These are phyloP conservation scores for Sparidentex hasta DNA, from an alignment of 2,797 vertebrate species.

Conservation along the genomic window DNA sequence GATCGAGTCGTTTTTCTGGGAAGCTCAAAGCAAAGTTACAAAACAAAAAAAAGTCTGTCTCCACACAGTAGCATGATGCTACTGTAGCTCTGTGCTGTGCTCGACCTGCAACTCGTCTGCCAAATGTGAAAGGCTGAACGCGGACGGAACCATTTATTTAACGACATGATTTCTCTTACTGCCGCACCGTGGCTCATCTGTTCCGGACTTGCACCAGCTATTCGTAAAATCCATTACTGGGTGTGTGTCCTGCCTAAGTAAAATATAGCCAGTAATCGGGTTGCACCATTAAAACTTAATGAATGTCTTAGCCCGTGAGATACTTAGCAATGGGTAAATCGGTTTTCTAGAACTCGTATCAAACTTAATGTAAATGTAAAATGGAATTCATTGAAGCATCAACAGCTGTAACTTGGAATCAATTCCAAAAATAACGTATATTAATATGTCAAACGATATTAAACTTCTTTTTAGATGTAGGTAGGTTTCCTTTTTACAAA, in stretches of 20 bases:
- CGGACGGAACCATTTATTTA: constrained; percentile 4
- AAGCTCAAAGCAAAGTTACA: constrained; percentile 22
- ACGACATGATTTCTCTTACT: neutral
- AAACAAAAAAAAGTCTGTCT: constrained; percentile 2
- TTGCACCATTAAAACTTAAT: constrained; percentile 42
- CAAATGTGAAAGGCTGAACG: constrained; percentile 12
- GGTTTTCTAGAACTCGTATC: neutral
- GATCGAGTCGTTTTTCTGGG: neutral
- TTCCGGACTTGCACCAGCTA: constrained; percentile 37
- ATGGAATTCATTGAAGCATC: neutral
- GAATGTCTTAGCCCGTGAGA: neutral
- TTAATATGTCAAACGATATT: neutral
- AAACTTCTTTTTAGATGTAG: neutral
- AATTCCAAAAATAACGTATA: neutral
- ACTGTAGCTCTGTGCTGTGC: constrained; percentile 25
- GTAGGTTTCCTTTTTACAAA: neutral
- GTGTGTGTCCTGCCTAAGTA: neutral
- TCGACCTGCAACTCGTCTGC: constrained; percentile 24
- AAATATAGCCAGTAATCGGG: constrained; percentile 1
- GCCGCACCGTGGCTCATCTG: neutral
- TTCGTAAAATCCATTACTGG: constrained; percentile 18
- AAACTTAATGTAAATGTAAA: neutral
- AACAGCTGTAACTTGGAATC: neutral
- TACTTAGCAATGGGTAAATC: neutral
- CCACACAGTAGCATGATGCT: constrained; percentile 2